These are phyloP conservation scores for Momotus momota DNA, from an alignment of 2,797 vertebrate genomes.

Conservation along the genomic window DNA sequence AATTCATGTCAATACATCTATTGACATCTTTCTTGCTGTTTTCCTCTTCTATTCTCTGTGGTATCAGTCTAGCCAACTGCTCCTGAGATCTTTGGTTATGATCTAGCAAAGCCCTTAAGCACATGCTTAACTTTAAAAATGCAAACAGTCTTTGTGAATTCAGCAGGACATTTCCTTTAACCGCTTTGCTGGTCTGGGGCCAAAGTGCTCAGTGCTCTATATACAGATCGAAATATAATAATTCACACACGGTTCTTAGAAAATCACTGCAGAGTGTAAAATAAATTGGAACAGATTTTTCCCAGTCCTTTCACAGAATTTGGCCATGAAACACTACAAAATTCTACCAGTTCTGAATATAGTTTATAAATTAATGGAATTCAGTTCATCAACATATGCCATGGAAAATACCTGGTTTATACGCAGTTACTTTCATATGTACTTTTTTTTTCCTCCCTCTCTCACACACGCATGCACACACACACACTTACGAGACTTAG, in stretches of 20 bases:
- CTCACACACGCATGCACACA: neutral
- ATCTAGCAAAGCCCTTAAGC: constrained; percentile 74
- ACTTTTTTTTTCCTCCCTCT: neutral
- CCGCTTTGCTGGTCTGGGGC: constrained; percentile 52
- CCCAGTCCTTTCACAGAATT: constrained; percentile 14
- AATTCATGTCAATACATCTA: constrained; percentile 65
- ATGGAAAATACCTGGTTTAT: constrained; percentile 55
- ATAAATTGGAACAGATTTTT: constrained; percentile 64
- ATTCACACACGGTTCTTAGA: constrained; percentile 36
- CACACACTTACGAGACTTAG: neutral
- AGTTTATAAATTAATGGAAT: constrained; percentile 66
- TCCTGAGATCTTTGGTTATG: constrained; percentile 69
- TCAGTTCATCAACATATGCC: constrained; percentile 32
- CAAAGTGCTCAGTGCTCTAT: constrained; percentile 27
- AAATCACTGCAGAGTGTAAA: constrained; percentile 30
- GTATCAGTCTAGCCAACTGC: constrained; percentile 64
- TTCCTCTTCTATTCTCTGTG: constrained; percentile 62
- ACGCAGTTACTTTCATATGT: constrained; percentile 35
- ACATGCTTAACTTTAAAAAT: constrained; percentile 67
- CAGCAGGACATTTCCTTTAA: constrained; percentile 67
- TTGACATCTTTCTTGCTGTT: constrained; percentile 68
- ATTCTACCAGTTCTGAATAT: constrained; percentile 36
- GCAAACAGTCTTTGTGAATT: constrained; percentile 69
- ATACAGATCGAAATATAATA: constrained; percentile 60
- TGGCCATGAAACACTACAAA: constrained; percentile 13